Conservation (phyloP, 1,140 invertebrate species). For the Cardiocondyla obscurior region DNA sequence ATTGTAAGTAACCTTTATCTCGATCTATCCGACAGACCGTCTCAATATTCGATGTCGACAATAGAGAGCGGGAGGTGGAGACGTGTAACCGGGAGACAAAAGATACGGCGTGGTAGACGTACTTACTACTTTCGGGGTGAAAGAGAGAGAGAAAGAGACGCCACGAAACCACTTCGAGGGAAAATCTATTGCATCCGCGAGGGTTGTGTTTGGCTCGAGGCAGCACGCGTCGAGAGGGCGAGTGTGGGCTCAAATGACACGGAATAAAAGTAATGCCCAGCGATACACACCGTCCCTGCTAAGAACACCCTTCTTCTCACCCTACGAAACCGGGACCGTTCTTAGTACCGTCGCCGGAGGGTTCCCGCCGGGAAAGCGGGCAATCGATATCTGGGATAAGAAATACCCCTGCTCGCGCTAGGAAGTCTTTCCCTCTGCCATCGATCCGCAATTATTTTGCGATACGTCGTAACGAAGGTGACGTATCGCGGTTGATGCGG, state of each 20-base stretch:
- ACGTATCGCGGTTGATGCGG: constrained; percentile 8
- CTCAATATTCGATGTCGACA: constrained; percentile 51
- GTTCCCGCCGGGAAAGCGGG: constrained; percentile 72
- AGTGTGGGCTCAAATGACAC: constrained; percentile 84
- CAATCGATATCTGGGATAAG: constrained; percentile 82
- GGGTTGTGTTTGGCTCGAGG: constrained; percentile 55
- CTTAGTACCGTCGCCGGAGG: constrained; percentile 64
- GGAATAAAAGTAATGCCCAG: constrained; percentile 84
- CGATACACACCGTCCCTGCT: constrained; percentile 73
- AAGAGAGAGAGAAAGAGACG: constrained; percentile 24
- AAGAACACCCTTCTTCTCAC: constrained; percentile 69
- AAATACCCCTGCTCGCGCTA: constrained; percentile 66
- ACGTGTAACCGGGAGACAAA: constrained; percentile 46
- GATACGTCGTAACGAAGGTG: constrained; percentile 56
- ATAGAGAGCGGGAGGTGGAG: constrained; percentile 26
- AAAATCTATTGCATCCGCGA: constrained; percentile 80
- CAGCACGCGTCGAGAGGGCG: constrained; percentile 60
- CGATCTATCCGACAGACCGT: background rate
- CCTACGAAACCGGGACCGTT: constrained; percentile 58
- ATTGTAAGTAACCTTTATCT: constrained; percentile 1
- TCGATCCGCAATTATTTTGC: constrained; percentile 65
- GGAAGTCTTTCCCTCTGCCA: constrained; percentile 64
- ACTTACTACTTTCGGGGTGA: constrained; percentile 40
- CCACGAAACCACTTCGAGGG: constrained; percentile 76
- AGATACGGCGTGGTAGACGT: constrained; percentile 49